Evolutionary conservation across 2,888 invertebrate genomes (phyloP).

Genomic region (Trilocha varians): DNA sequence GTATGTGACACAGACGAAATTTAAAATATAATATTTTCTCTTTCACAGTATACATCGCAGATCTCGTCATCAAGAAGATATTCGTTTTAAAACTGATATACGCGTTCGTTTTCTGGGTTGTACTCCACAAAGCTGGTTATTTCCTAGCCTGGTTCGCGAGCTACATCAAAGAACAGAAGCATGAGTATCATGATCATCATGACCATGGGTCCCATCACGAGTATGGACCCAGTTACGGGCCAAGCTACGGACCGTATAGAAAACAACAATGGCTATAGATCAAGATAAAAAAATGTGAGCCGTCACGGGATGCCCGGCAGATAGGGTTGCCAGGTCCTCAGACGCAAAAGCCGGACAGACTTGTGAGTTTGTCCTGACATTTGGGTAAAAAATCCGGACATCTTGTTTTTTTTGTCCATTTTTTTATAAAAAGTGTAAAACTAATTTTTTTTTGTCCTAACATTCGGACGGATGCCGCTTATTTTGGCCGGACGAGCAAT

Average conservation of each 20-base stretch:
- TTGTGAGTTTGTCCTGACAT: too few species aligned
- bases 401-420: too few species aligned
- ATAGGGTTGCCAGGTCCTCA: too few species aligned
- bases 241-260: conserved; percentile 9
- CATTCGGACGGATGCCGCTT: too few species aligned
- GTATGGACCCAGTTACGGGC: conserved; percentile 16
- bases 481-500: too few species aligned
- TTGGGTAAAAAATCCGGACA: too few species aligned
- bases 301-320: too few species aligned
- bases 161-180: conserved; percentile 54
- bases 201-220: conserved; percentile 28
- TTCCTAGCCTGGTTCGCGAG: conserved; percentile 57
- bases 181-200: conserved; percentile 29
- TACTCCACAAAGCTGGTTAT: conserved; percentile 63
- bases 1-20: too few species aligned
- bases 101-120: conserved; percentile 55
- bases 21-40: too few species aligned
- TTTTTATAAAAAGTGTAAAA: too few species aligned
- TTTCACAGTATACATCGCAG: conserved; percentile 57
- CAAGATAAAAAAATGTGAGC: background rate
- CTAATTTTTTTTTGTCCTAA: too few species aligned
- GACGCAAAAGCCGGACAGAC: too few species aligned
- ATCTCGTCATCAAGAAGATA: conserved; percentile 55
- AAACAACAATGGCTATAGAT: conserved; percentile 4
- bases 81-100: conserved; percentile 58